These are phyloP conservation scores for Liopterus haemorrhoidalis DNA, from an alignment of 2,888 invertebrate genomes.

Conservation along the genomic window DNA sequence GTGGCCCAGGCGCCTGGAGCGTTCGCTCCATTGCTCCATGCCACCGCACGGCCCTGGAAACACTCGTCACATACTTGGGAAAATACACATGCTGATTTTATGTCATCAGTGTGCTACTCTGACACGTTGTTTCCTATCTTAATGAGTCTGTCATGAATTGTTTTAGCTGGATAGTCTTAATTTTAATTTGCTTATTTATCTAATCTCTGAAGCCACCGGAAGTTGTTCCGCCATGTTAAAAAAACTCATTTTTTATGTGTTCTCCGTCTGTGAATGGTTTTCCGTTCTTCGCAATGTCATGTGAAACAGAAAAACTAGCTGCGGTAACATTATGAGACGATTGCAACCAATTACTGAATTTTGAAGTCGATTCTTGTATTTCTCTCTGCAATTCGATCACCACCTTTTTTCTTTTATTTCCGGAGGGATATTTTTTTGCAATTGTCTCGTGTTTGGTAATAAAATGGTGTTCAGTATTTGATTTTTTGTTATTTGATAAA, in stretches of 20 bases:
- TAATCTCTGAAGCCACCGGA: constrained; percentile 36
- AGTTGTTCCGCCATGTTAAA: constrained; percentile 33
- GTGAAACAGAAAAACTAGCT: constrained; percentile 19
- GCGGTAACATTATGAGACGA: constrained; percentile 23
- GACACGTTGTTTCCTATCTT: constrained; percentile 31
- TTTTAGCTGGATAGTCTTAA: constrained; percentile 30
- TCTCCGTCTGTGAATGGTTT: constrained; percentile 30
- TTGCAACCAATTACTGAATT: constrained; percentile 30
- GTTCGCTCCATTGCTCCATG: no score
- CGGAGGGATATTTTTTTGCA: constrained; percentile 31
- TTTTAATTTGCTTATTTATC: constrained; percentile 30
- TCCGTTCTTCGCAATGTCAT: constrained; percentile 24
- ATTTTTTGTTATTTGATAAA: constrained; percentile 29
- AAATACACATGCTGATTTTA: constrained; percentile 33
- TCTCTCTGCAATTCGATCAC: constrained; percentile 26
- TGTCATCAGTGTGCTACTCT: constrained; percentile 31
- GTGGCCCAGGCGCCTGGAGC: no score
- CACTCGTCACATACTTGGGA: no score
- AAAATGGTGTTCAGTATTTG: constrained; percentile 26
- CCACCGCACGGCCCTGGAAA: no score
- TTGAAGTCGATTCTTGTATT: constrained; percentile 28
- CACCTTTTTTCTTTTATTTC: constrained; percentile 29
- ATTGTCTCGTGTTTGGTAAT: constrained; percentile 24
- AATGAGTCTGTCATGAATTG: constrained; percentile 33
- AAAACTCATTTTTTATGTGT: constrained; percentile 29